Evolutionary conservation across 2,888 invertebrate species (phyloP), one percentile per base, ranked within the genome.

Genomic region (Dioctria rufipes): DNA sequence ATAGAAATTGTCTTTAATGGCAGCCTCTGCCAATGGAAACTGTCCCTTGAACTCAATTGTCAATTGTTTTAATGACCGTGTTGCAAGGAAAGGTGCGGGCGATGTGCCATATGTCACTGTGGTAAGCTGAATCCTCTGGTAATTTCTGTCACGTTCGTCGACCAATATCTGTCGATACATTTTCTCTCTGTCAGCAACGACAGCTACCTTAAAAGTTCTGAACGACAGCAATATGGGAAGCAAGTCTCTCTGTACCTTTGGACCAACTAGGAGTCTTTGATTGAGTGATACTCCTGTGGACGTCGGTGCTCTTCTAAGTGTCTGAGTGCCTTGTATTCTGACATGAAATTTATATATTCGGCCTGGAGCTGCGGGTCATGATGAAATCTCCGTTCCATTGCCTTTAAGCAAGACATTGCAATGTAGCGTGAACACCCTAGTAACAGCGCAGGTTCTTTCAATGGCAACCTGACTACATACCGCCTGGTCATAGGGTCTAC

Each of bases 401-500:
- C 4, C 4, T 63, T 63, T 4, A 63, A 9, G 25, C 63, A 39
- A 13, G 66, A 66, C 6, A 39, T 40, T 5, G 66, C 66, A n/a
- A 13, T 66, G 4, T 40, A 4, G 39, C 4, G 13, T 66, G 66
- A 66, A 5, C 8, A 4, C 4, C 66, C 66, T n/a, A 66, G n/a
- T 0, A n/a, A 9, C 9, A 37, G 25, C 1, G 25, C 37, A 4
- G 37, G 11, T 4, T 42, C 11, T 13, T 42, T 75, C 9, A 75
- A 60, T 5, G 73, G 73, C n/a, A 60, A 42, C n/a, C 58, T 13
- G 3, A 75, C 60, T 2, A 42, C 60, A n/a, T 60, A 60, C 3
- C 73, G 49, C 42, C 51, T 58, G 4, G 25, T 49, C 4, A 11
- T 37, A 37, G 8, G 8, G 25, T 39, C 54, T 73, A 71, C 54